phyloP scores from a whole-genome alignment of 2,113 vertebrate species.

The Channa argus region DNA sequence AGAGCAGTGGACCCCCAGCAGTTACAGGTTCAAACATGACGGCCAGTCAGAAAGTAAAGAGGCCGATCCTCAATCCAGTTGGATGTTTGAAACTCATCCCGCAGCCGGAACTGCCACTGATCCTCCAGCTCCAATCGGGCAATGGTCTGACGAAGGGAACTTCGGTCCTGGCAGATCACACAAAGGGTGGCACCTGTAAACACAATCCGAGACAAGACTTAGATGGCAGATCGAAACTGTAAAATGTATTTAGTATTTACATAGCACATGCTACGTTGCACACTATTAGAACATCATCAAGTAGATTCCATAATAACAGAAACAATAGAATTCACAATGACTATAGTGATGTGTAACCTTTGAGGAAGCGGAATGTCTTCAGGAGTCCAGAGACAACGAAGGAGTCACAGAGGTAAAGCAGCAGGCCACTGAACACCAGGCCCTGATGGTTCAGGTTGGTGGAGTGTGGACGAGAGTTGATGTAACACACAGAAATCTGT shows the following conservation, averaged over 20 bases:
- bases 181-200: conserved; percentile 95
- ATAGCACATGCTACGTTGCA: background rate
- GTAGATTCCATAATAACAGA: background rate
- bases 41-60: conserved; percentile 96
- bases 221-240: background rate
- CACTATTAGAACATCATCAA: too few species aligned
- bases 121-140: conserved; percentile 96
- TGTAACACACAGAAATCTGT: conserved; percentile 92
- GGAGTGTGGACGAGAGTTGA: conserved; percentile 96
- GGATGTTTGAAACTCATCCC: conserved; percentile 98
- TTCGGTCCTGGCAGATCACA: conserved; percentile 97
- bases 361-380: conserved; percentile 94
- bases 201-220: background rate
- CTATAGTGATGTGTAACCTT: conserved; percentile 84
- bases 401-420: conserved; percentile 98
- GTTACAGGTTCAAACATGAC: conserved; percentile 86
- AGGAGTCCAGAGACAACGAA: conserved; percentile 94
- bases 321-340: background rate
- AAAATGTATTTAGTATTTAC: background rate
- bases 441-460: conserved; percentile 92
- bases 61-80: conserved; percentile 96
- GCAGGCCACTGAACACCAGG: conserved; percentile 93
- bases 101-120: conserved; percentile 97
- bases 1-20: background rate
- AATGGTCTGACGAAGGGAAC: conserved; percentile 95